Conservation (phyloP, 2,797 vertebrate genomes). For the Hafferia zeledoni region DNA sequence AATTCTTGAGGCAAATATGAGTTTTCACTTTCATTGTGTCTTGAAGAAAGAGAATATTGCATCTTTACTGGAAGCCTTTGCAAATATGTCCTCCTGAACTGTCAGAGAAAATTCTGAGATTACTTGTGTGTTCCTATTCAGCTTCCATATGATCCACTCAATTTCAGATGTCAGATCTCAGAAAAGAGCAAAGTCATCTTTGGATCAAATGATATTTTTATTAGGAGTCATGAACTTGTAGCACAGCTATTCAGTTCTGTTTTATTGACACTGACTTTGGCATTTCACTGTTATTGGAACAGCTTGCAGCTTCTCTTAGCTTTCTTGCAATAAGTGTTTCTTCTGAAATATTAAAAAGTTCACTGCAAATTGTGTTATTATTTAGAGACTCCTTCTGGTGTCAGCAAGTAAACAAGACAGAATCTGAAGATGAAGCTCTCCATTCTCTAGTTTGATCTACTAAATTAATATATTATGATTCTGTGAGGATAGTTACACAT, state of each 20-base stretch:
- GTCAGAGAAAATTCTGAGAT: neutral
- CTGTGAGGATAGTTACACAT: neutral
- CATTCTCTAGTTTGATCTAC: neutral
- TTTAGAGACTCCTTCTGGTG: neutral
- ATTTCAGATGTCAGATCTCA: neutral
- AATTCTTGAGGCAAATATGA: neutral
- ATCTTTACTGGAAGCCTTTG: neutral
- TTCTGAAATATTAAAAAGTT: neutral
- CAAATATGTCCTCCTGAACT: neutral
- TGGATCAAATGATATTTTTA: neutral
- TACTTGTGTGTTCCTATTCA: neutral
- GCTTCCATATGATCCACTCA: neutral
- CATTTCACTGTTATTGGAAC: neutral
- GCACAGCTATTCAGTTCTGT: neutral
- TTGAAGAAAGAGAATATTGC: neutral
- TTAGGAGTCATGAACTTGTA: conserved; percentile 1
- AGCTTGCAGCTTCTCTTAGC: neutral
- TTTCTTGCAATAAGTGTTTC: neutral
- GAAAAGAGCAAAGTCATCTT: neutral
- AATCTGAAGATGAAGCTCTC: neutral
- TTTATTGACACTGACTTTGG: neutral
- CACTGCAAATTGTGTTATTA: neutral
- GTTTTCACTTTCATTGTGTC: neutral
- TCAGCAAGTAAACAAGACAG: neutral
- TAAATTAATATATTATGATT: neutral